phyloP scores from a whole-genome alignment of 1,140 invertebrate genomes.

The Carposina sasakii region DNA sequence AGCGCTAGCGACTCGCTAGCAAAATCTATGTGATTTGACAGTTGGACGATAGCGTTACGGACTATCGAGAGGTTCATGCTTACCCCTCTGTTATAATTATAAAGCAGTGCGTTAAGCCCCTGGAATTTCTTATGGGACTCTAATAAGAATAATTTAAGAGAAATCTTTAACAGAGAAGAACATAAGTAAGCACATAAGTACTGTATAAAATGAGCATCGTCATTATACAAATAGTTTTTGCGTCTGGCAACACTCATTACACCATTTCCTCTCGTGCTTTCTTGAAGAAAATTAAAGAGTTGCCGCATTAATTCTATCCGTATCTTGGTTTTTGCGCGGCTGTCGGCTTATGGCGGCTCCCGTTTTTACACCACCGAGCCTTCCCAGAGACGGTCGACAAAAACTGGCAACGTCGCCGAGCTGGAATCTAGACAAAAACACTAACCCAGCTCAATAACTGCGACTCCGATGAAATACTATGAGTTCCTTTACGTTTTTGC shows the following conservation, averaged over 20 bases:
- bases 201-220: constrained; percentile 48
- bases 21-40: too few relatives aligned
- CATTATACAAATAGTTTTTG: constrained; percentile 63
- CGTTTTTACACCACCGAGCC: constrained; percentile 45
- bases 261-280: constrained; percentile 65
- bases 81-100: too few relatives aligned
- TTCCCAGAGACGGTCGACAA: constrained; percentile 49
- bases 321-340: constrained; percentile 60
- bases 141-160: too few relatives aligned
- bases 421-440: constrained; percentile 57
- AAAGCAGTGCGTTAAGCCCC: too few relatives aligned
- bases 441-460: constrained; percentile 53
- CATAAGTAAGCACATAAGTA: constrained; percentile 21
- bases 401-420: constrained; percentile 40
- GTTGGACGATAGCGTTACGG: too few relatives aligned
- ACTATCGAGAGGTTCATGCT: too few relatives aligned
- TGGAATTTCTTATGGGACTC: too few relatives aligned
- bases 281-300: constrained; percentile 70
- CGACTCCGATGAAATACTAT: constrained; percentile 63
- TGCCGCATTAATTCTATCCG: constrained; percentile 65
- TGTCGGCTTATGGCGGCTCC: constrained; percentile 49
- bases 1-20: too few relatives aligned
- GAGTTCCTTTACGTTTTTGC: constrained; percentile 62
- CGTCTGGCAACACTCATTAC: constrained; percentile 60
- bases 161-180: constrained; percentile 1